phyloP scores from a whole-genome alignment of 2,113 vertebrate genomes.

The Myrmecophaga tridactyla region DNA sequence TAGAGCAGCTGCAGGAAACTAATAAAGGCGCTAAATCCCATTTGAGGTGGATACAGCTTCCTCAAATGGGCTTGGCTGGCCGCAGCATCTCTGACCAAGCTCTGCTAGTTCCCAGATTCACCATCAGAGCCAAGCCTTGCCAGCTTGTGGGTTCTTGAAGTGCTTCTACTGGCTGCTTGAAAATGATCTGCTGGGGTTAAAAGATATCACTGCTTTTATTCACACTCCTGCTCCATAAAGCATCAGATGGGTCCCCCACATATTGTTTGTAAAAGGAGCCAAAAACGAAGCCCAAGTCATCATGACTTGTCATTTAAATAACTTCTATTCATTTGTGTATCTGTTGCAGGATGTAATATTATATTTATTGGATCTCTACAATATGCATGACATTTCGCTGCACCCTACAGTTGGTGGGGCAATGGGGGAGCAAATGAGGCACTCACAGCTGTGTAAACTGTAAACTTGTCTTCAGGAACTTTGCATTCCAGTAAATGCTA shows the following conservation, averaged over 20 bases:
- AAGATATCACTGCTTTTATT: no score
- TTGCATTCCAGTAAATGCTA: neutral
- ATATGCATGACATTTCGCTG: neutral
- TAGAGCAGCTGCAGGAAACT: no score
- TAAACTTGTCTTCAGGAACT: neutral
- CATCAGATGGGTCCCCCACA: accelerated
- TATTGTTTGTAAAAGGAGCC: neutral
- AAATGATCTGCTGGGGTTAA: accelerated
- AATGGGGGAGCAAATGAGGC: neutral
- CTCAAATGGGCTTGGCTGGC: neutral
- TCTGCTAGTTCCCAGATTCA: accelerated
- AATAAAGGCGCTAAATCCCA: neutral
- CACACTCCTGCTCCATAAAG: no score
- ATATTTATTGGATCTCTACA: neutral
- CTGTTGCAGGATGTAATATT: no score
- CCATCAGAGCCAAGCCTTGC: neutral
- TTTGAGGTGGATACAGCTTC: neutral
- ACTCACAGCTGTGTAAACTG: neutral
- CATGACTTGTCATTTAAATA: neutral
- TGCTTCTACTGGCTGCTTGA: accelerated
- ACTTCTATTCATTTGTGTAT: neutral
- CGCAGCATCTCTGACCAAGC: accelerated
- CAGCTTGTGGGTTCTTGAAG: neutral
- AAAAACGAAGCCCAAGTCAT: neutral
- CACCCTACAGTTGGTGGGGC: neutral